Base-by-base conservation (phyloP, 2,797 vertebrate species). In the Thaleichthys pacificus region DNA sequence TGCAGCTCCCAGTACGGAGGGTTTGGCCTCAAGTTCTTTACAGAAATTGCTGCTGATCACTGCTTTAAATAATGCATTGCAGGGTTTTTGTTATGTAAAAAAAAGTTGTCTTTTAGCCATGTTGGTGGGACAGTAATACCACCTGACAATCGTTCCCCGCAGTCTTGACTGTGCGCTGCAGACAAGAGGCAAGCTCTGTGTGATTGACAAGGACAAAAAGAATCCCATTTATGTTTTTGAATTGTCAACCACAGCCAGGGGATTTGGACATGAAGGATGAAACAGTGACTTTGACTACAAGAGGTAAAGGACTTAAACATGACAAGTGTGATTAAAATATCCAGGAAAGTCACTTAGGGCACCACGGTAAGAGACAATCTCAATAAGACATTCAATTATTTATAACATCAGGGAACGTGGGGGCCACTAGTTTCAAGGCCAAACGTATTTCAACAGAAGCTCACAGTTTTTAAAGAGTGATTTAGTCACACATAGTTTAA, bases 191-290 rank as follows among this genome's bases (percentile, higher is more conserved):
- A 73, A 79, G 67, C 73, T 82, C 71, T 75, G 70, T 28, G 70
- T 93, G 93, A 93, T 93, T 93, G 93, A 94, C 93, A 94, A 93
- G 93, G 92, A 92, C 92, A 91, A 91, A 92, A 91, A 90, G 86
- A 85, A 89, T 91, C 87, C 85, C 87, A 74, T 83, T 87, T 81
- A 83, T 89, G 91, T 91, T 90, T 92, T 90, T 91, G 87, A 90
- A 89, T 93, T 89, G 89, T 92, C 91, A 91, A 90, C 91, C 63
- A 15, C 83, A 85, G 88, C 86, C 69, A 28, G 74, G 87, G 91
- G 91, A 91, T 84, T 93, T 88, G 68, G 84, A 86, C 86, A 87
- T 80, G 84, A 87, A 91, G 87, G 91, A 88, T 90, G 89, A 91
- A 91, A 89, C 91, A 77, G 32, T 91, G 92, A 92, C 91, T 92